These are phyloP conservation scores for Scaptomyza reducta DNA, from an alignment of 2,888 invertebrate genomes.

Conservation along the genomic window DNA sequence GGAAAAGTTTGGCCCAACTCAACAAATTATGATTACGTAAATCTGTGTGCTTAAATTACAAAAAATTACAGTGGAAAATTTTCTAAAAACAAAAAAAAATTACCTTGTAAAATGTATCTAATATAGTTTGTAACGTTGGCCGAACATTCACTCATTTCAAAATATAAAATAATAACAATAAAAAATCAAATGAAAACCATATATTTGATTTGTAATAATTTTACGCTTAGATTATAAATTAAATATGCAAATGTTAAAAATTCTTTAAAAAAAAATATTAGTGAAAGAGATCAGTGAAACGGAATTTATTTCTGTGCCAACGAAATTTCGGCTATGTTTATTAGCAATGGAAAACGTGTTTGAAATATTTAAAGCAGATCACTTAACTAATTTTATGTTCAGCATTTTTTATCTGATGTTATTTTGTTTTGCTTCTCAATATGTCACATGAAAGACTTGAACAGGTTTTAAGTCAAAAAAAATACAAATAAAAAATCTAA, in stretches of 20 bases:
- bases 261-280: slow-evolving; percentile 11
- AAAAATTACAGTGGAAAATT: slow-evolving; percentile 56
- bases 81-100: slow-evolving; percentile 15
- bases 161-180: slow-evolving; percentile 26
- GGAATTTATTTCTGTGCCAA: slow-evolving; percentile 1
- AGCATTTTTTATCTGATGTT: slow-evolving; percentile 25
- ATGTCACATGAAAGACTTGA: slow-evolving; percentile 35
- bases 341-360: slow-evolving; percentile 55
- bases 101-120: background rate
- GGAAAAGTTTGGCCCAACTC: slow-evolving; percentile 26
- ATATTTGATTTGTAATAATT: background rate
- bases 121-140: slow-evolving; percentile 25
- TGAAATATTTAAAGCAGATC: slow-evolving; percentile 27
- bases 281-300: slow-evolving; percentile 28
- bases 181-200: slow-evolving; percentile 18
- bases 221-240: slow-evolving; percentile 7
- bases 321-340: slow-evolving; percentile 4
- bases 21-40: slow-evolving; percentile 51
- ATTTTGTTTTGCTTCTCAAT: slow-evolving; percentile 10
- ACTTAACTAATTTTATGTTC: slow-evolving; percentile 24
- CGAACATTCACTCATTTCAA: slow-evolving; percentile 15
- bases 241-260: slow-evolving; percentile 20
- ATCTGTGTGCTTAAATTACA: slow-evolving; percentile 54
- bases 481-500: slow-evolving; percentile 23
- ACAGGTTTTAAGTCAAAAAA: slow-evolving; percentile 41